These are phyloP conservation scores for Paramuricea clavata DNA, from an alignment of 92 coral and sea anemone species.

Conservation along the genomic window DNA sequence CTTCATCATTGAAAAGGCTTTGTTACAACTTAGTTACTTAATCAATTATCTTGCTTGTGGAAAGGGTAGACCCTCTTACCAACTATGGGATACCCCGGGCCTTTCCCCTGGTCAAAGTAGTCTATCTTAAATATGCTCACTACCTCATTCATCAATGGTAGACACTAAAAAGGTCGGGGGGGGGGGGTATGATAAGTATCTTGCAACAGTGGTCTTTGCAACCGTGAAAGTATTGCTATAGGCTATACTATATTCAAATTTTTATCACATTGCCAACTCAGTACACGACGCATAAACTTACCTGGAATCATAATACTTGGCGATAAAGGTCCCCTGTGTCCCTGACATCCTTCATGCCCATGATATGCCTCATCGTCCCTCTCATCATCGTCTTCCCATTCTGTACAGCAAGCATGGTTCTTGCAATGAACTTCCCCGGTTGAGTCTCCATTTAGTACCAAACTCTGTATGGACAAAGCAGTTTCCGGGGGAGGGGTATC, in stretches of 20 bases:
- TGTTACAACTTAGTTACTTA: no score
- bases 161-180: no score
- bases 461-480: constrained; percentile 38
- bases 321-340: constrained; percentile 8
- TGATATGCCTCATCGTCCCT: neutral
- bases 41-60: no score
- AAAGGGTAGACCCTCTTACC: no score
- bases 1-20: no score
- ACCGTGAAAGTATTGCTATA: neutral
- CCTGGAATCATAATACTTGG: constrained; percentile 48
- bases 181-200: no score
- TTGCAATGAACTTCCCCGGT: constrained; percentile 25
- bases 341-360: constrained; percentile 25
- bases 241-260: neutral
- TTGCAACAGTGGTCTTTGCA: neutral
- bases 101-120: no score
- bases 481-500: constrained; percentile 34
- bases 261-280: constrained; percentile 56
- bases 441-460: constrained; percentile 12
- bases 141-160: no score
- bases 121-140: no score
- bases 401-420: neutral
- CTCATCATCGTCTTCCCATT: constrained; percentile 1
- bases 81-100: no score
- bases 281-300: constrained; percentile 44